Conservation (phyloP, 2,888 invertebrate genomes). For the Hirtodrosophila cameraria region DNA sequence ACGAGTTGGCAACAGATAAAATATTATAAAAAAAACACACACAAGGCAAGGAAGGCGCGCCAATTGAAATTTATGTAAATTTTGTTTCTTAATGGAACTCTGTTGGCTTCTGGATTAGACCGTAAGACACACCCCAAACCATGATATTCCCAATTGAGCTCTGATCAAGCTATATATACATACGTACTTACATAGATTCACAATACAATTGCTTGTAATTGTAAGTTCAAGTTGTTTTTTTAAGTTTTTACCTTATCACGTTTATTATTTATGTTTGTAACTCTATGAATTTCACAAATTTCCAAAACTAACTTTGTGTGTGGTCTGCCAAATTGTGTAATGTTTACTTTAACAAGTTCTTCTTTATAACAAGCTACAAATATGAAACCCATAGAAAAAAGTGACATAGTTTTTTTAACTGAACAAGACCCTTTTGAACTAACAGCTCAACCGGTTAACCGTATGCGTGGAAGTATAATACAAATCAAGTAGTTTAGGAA, state of each 20-base stretch:
- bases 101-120: constrained; percentile 59
- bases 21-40: neutral
- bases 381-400: constrained; percentile 21
- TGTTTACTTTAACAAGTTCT: constrained; percentile 9
- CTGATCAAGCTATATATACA: neutral
- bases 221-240: constrained; percentile 23
- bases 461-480: constrained; percentile 11
- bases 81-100: constrained; percentile 27
- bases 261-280: constrained; percentile 50
- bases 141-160: constrained; percentile 16
- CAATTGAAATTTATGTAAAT: constrained; percentile 61
- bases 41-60: constrained; percentile 35
- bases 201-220: constrained; percentile 32
- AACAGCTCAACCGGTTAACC: constrained; percentile 35
- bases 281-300: constrained; percentile 41
- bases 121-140: constrained; percentile 11
- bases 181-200: constrained; percentile 1
- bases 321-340: constrained; percentile 36
- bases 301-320: constrained; percentile 42
- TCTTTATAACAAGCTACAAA: constrained; percentile 31
- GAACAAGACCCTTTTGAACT: constrained; percentile 25
- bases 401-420: constrained; percentile 23
- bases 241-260: constrained; percentile 15
- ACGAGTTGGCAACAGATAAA: constrained; percentile 25
- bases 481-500: constrained; percentile 10